A percentile compares a stretch with the other conserved stretches of the same genome.
These are phyloP conservation scores for Eubasilissa regina DNA, from an alignment of 1,140 invertebrate species.

Conservation along the genomic window DNA sequence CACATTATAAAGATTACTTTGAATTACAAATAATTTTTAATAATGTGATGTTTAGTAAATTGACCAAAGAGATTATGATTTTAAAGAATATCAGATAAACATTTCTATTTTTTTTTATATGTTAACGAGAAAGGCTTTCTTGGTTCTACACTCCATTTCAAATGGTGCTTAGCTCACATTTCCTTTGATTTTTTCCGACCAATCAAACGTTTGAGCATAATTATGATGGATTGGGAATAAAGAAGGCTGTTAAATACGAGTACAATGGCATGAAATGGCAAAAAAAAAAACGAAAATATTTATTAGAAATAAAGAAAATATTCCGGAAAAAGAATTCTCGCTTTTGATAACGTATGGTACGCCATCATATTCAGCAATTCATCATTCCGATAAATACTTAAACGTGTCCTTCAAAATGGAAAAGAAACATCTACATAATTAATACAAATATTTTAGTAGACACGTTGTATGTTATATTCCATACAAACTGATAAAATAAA, in stretches of 20 bases:
- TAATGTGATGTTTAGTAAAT: too few relatives aligned
- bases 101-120: too few relatives aligned
- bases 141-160: too few relatives aligned
- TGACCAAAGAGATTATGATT: too few relatives aligned
- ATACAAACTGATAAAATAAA: too few relatives aligned
- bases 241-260: neutral
- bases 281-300: neutral
- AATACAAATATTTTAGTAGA: conserved; percentile 2
- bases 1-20: too few relatives aligned
- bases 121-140: too few relatives aligned
- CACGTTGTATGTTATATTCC: too few relatives aligned
- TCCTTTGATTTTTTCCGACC: conserved; percentile 10
- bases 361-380: conserved; percentile 5
- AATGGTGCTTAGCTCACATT: neutral
- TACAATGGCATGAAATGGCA: conserved; percentile 16
- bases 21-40: too few relatives aligned
- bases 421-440: conserved; percentile 3
- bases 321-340: conserved; percentile 2
- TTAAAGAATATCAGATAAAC: too few relatives aligned
- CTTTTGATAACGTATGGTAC: neutral
- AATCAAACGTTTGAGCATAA: conserved; percentile 15
- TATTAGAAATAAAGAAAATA: neutral
- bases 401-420: neutral
- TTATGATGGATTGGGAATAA: conserved; percentile 32
- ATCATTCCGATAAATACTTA: conserved; percentile 11